Evolutionary conservation across 2,888 invertebrate species (phyloP), one percentile per base, ranked within the genome.

Genomic region (Marasmarcha lunaedactyla): DNA sequence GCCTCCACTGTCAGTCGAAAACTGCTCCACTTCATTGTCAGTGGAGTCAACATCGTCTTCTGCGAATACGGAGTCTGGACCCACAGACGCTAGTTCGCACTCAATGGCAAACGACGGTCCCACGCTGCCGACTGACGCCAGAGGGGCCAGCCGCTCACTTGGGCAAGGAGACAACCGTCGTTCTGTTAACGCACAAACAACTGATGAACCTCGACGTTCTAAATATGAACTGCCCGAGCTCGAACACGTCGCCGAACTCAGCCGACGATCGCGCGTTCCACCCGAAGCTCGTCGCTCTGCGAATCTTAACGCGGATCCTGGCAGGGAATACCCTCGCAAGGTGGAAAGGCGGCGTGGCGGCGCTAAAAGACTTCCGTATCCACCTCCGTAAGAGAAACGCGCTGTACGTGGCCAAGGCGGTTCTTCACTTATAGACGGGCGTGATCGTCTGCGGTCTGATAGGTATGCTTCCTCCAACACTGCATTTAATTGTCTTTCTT

Each of bases 151-250:
- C 52, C 88, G 79, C 52, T 77, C 79, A 41, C 78, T 71, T 42
- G 74, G 62, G 62, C 93, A 93, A 6, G 94, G 94, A 30, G 94
- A 94, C 38, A 92, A 86, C 40, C 93, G 91, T n/a, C 94, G 93
- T 50, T 90, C 89, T 40, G 90, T 86, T 63, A 91, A 78, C 44
- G 92, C 90, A 69, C 91, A 85, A 41, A 90, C 90, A 46, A 92
- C 89, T 33, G 92, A 90, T 13, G 93, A 93, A 48, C 91, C 92
- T 38, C 93, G 87, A 38, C 93, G 86, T 66, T 93, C 93, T 60
- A 93, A 81, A 61, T 93, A 93, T 42, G 92, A 92, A 63, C 92
- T 92, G 43, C 91, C 93, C 27, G 92, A 92, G 60, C 93, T 93
- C 52, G 93, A 93, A 69, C 92, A 93, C 20, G 93, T 93, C 55